Evolutionary conservation across 2,888 invertebrate genomes (phyloP).

Genomic region (Phyllotreta cruciferae): DNA sequence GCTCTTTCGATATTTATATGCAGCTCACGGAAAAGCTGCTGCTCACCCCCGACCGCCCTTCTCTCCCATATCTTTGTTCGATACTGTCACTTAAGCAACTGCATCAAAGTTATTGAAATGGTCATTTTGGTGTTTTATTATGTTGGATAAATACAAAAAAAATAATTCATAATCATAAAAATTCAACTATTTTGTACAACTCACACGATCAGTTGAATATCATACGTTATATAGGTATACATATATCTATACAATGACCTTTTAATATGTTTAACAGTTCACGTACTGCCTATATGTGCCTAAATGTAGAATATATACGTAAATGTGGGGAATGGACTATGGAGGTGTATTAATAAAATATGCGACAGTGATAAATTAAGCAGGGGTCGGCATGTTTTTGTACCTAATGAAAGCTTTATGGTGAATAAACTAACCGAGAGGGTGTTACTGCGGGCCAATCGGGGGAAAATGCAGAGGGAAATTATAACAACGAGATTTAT

Average conservation of each 20-base stretch:
- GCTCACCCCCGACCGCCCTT: slow-evolving; percentile 28
- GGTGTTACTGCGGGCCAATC: slow-evolving; percentile 4
- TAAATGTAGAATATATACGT: slow-evolving; percentile 15
- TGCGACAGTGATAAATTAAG: slow-evolving; percentile 28
- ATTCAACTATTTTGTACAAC: no score
- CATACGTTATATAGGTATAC: no score
- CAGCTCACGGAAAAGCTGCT: slow-evolving; percentile 41
- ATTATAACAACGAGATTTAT: slow-evolving; percentile 2
- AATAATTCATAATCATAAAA: no score
- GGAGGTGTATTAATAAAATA: slow-evolving; percentile 29
- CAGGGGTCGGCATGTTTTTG: slow-evolving; percentile 26
- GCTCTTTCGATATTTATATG: slow-evolving; percentile 45
- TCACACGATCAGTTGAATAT: no score
- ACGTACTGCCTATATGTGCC: no score
- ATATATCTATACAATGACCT: no score
- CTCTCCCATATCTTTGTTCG: no score
- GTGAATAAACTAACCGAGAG: slow-evolving; percentile 27
- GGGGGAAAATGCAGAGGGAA: neutral
- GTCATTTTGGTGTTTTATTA: no score
- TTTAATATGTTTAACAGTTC: no score
- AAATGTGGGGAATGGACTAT: slow-evolving; percentile 7
- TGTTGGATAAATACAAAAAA: no score
- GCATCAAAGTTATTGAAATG: no score
- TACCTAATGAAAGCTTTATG: slow-evolving; percentile 28
- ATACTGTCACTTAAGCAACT: no score